A percentile compares a stretch with the other conserved stretches of the same genome.
Evolutionary conservation across 2,797 vertebrate species (phyloP).

Genomic region (Amblyopsis hoosieri): DNA sequence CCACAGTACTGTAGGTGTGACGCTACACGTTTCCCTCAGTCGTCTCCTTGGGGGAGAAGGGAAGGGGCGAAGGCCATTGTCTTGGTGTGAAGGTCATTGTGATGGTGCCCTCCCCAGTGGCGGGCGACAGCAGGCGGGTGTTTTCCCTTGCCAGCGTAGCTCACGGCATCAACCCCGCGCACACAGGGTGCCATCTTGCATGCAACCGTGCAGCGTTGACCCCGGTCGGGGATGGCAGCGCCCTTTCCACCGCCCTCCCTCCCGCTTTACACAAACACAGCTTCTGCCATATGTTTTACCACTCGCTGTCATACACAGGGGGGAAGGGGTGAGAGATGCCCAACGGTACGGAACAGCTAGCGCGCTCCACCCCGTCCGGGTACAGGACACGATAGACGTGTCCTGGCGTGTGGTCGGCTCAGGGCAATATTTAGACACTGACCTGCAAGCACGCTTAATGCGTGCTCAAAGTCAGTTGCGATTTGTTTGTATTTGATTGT

Average conservation of each 20-base stretch:
- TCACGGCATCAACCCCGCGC: conserved; percentile 20
- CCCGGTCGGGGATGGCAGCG: conserved; percentile 30
- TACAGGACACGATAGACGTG: conserved; percentile 33
- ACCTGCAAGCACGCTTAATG: conserved; percentile 29
- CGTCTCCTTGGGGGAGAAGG: too few relatives aligned
- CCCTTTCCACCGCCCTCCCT: conserved; percentile 9
- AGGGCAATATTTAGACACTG: conserved; percentile 22
- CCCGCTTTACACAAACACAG: conserved; percentile 10
- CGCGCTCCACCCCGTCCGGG: conserved; percentile 57
- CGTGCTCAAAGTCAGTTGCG: not conserved
- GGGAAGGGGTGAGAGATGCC: conserved; percentile 58
- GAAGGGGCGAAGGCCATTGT: conserved; percentile 9
- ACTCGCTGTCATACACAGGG: conserved; percentile 46
- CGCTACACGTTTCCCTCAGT: too few relatives aligned
- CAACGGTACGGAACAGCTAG: conserved; percentile 49
- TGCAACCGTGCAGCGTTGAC: conserved; percentile 34
- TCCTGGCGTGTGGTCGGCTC: conserved; percentile 42
- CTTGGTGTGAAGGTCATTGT: conserved; percentile 70
- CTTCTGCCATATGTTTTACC: conserved; percentile 52
- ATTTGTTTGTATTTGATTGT: conserved; percentile 3
- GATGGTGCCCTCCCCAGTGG: conserved; percentile 38
- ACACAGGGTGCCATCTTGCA: conserved; percentile 34
- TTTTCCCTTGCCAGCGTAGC: conserved; percentile 11
- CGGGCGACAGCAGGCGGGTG: conserved; percentile 8
- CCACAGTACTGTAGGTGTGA: too few relatives aligned